phyloP scores from a whole-genome alignment of 1,140 invertebrate species.

The Aphaenogaster ashmeadi region DNA sequence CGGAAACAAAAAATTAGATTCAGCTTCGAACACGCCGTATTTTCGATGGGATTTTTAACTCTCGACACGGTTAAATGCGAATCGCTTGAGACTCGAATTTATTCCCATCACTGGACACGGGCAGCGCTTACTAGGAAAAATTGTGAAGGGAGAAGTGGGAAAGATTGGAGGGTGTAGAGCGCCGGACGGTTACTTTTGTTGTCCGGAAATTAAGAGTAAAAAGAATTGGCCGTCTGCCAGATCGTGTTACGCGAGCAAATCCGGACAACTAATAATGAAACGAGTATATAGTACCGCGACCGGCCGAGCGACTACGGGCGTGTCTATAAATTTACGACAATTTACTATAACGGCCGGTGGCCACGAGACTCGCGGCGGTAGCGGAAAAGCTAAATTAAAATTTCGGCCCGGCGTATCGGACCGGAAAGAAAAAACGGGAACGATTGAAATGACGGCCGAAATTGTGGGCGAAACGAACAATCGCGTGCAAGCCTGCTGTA shows the following conservation, averaged over 20 bases:
- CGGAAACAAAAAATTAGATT: constrained; percentile 1
- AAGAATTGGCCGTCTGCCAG: constrained; percentile 76
- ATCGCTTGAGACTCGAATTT: constrained; percentile 32
- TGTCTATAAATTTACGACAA: constrained; percentile 77
- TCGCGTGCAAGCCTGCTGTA: constrained; percentile 19
- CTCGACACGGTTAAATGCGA: constrained; percentile 23
- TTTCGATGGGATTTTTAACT: neutral
- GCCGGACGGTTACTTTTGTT: constrained; percentile 59
- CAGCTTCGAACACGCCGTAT: neutral
- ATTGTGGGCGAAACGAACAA: constrained; percentile 57
- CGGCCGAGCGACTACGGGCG: constrained; percentile 49
- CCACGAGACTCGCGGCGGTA: constrained; percentile 53
- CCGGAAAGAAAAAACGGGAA: constrained; percentile 60
- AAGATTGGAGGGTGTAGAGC: constrained; percentile 1
- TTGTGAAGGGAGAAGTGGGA: constrained; percentile 15
- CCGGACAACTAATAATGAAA: constrained; percentile 79
- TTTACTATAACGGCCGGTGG: constrained; percentile 74
- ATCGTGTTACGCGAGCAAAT: constrained; percentile 74
- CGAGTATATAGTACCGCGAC: constrained; percentile 58
- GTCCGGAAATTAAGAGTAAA: constrained; percentile 72
- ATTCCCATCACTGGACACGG: constrained; percentile 17
- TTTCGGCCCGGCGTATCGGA: constrained; percentile 54
- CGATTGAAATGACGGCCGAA: constrained; percentile 58
- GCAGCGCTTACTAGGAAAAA: constrained; percentile 38
- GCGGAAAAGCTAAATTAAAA: constrained; percentile 66